phyloP scores from a whole-genome alignment of 2,888 invertebrate species.

The Temnothorax ravouxi region DNA sequence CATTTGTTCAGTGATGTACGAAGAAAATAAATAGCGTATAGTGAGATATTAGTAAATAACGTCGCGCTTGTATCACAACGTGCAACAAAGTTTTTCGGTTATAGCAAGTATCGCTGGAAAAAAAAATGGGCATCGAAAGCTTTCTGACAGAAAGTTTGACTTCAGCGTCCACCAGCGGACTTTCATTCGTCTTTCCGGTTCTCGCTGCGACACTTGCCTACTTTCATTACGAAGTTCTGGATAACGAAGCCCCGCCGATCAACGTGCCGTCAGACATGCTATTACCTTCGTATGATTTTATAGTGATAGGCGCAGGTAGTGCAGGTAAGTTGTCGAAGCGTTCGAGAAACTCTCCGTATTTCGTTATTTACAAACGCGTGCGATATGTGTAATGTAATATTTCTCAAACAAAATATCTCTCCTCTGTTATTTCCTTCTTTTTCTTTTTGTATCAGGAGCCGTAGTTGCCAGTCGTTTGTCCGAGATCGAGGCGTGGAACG shows the following conservation, averaged over 20 bases:
- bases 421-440: too few species aligned
- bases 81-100: neutral
- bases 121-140: conserved; percentile 81
- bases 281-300: conserved; percentile 92
- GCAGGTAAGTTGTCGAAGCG: neutral
- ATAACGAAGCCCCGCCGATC: conserved; percentile 93
- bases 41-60: neutral
- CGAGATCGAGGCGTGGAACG: conserved; percentile 93
- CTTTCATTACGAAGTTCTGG: conserved; percentile 94
- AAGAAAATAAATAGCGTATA: neutral
- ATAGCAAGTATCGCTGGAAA: neutral
- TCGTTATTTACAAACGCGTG: too few species aligned
- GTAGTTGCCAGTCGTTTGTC: conserved; percentile 94
- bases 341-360: too few species aligned
- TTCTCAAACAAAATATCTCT: neutral
- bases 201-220: conserved; percentile 94
- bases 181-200: conserved; percentile 94
- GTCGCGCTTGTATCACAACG: neutral
- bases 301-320: conserved; percentile 93
- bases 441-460: conserved; percentile 87
- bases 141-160: conserved; percentile 78
- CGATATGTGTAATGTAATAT: too few species aligned
- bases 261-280: conserved; percentile 90
- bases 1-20: neutral
- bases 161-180: conserved; percentile 89